Conservation (phyloP, 2,888 invertebrate species). For the Atherix ibis region DNA sequence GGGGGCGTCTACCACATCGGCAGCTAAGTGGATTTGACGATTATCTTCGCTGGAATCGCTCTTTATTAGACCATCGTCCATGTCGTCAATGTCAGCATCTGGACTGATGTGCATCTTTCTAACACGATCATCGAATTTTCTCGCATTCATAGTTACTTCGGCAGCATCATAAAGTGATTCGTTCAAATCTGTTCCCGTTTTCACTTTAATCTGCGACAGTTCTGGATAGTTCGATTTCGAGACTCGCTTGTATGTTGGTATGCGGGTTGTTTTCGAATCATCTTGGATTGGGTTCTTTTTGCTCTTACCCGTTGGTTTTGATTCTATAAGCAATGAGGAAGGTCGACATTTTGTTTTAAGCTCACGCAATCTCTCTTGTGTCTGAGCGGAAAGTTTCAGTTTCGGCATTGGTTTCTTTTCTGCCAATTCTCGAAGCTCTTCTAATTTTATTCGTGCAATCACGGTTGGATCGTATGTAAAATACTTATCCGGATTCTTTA, state of each 20-base stretch:
- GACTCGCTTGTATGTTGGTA: constrained; percentile 26
- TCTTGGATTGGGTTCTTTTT: constrained; percentile 11
- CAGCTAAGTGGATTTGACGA: too few relatives aligned
- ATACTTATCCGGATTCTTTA: constrained; percentile 31
- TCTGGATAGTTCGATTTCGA: constrained; percentile 31
- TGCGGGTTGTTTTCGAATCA: constrained; percentile 11
- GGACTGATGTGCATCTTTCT: constrained; percentile 27
- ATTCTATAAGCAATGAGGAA: background rate
- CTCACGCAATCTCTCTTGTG: constrained; percentile 18
- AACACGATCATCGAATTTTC: constrained; percentile 30
- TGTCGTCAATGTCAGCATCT: constrained; percentile 31
- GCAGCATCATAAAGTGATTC: constrained; percentile 26
- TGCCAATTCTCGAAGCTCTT: constrained; percentile 22
- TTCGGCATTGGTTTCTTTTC: constrained; percentile 18
- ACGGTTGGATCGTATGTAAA: constrained; percentile 31
- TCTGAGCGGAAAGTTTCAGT: constrained; percentile 12
- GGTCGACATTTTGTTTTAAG: constrained; percentile 15
- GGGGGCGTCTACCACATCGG: background rate
- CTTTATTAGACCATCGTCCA: constrained; percentile 26
- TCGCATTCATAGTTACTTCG: constrained; percentile 30
- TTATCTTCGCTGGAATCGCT: constrained; percentile 29
- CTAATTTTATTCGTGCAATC: constrained; percentile 24
- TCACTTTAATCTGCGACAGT: constrained; percentile 28
- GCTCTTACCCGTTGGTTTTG: background rate
- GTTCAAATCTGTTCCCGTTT: constrained; percentile 26